Evolutionary conservation across 2,113 vertebrate genomes (phyloP).

Genomic region (Rostratula benghalensis): DNA sequence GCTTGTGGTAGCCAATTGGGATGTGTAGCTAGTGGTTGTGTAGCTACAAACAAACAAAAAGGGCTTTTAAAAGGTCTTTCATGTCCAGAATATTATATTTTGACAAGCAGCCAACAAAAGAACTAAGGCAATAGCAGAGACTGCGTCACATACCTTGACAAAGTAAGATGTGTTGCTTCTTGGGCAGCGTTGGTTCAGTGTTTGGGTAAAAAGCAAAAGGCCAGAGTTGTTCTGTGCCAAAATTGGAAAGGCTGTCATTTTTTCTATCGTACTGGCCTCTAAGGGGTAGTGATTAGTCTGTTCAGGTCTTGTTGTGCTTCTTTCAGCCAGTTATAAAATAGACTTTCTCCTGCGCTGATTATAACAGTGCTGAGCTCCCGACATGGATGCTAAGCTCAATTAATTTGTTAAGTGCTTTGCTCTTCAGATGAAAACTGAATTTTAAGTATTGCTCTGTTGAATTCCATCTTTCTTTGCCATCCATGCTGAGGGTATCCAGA

Average conservation of each 20-base stretch:
- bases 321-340: neutral
- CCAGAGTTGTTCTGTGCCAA: neutral
- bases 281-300: neutral
- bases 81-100: neutral
- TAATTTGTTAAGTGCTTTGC: constrained; percentile 41
- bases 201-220: neutral
- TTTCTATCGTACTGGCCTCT: neutral
- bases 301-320: neutral
- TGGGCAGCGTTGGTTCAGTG: no score
- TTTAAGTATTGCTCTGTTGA: constrained; percentile 34
- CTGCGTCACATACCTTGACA: neutral
- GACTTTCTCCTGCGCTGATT: neutral
- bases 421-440: constrained; percentile 13
- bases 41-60: neutral
- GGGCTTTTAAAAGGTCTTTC: neutral
- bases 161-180: neutral
- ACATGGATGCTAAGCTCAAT: constrained; percentile 19
- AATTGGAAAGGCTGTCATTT: neutral
- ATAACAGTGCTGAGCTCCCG: neutral
- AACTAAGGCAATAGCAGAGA: neutral
- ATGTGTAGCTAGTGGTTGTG: neutral
- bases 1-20: neutral
- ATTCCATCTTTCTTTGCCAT: neutral
- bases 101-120: neutral
- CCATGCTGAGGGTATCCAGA: neutral